Conservation (phyloP, 1,140 invertebrate species). For the Procambarus clarkii region DNA sequence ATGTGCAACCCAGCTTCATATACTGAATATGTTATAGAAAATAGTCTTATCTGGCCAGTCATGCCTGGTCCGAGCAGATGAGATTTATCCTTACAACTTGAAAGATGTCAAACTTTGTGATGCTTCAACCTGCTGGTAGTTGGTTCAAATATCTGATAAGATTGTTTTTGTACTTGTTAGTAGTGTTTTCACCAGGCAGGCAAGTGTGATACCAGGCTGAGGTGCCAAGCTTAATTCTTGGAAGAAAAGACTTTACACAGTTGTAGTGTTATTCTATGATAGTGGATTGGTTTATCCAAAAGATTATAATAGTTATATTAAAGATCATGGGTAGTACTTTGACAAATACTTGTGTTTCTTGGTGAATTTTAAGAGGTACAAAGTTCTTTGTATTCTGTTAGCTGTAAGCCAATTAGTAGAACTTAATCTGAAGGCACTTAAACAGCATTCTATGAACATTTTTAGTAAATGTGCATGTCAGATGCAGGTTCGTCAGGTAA, state of each 20-base stretch:
- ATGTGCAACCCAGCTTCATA: conserved; percentile 31
- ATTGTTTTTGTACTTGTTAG: conserved; percentile 49
- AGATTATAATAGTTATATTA: conserved; percentile 58
- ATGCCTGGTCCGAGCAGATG: conserved; percentile 23
- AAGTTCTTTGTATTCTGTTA: conserved; percentile 65
- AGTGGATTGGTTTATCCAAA: conserved; percentile 50
- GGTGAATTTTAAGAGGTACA: conserved; percentile 64
- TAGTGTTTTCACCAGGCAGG: conserved; percentile 33
- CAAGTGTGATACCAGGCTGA: conserved; percentile 43
- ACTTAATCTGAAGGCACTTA: conserved; percentile 51
- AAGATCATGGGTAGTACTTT: conserved; percentile 37
- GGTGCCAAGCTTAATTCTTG: conserved; percentile 56
- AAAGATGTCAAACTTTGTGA: conserved; percentile 25
- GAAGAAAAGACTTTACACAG: conserved; percentile 28
- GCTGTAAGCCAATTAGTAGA: conserved; percentile 42
- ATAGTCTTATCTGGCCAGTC: conserved; percentile 39
- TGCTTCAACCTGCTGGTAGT: conserved; percentile 42
- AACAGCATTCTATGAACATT: conserved; percentile 44
- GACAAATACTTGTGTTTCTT: conserved; percentile 61
- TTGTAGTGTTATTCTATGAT: conserved; percentile 52
- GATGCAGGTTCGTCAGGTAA: conserved; percentile 59
- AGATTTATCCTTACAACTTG: conserved; percentile 22
- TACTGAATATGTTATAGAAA: not conserved
- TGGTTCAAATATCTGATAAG: conserved; percentile 36
- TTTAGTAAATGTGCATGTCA: conserved; percentile 34